Conservation (phyloP, 2,888 invertebrate species). For the Rhingia rostrata region DNA sequence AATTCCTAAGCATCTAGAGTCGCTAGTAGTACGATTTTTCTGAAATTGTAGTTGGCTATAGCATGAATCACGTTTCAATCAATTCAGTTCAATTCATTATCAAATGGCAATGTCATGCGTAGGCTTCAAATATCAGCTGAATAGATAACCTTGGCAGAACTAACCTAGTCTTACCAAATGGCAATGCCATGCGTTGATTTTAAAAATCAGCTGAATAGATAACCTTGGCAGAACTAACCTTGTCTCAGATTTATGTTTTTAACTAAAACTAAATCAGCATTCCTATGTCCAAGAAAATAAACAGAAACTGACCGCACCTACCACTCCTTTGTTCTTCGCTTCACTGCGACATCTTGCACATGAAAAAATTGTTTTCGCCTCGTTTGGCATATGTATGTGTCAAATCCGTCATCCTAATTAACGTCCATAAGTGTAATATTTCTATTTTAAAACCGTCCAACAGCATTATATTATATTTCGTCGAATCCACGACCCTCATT, state of each 20-base stretch:
- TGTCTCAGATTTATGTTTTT: background rate
- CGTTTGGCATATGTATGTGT: slow-evolving; percentile 57
- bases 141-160: too few relatives aligned
- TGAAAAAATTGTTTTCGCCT: slow-evolving; percentile 54
- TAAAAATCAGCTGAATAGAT: too few relatives aligned
- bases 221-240: too few relatives aligned
- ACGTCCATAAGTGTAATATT: slow-evolving; percentile 55
- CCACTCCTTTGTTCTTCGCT: slow-evolving; percentile 25
- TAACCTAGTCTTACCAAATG: too few relatives aligned
- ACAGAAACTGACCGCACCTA: slow-evolving; percentile 24
- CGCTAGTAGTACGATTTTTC: too few relatives aligned
- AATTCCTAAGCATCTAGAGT: too few relatives aligned
- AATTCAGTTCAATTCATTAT: too few relatives aligned
- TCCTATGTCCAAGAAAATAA: slow-evolving; percentile 10
- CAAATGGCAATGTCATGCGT: too few relatives aligned
- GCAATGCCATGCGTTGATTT: too few relatives aligned
- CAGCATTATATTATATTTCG: slow-evolving; percentile 8
- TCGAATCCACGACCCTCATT: slow-evolving; percentile 43
- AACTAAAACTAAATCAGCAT: background rate
- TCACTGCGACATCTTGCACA: slow-evolving; percentile 23
- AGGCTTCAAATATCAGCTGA: too few relatives aligned
- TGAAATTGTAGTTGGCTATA: too few relatives aligned
- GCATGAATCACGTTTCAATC: too few relatives aligned
- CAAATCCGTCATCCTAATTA: slow-evolving; percentile 69
- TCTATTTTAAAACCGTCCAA: slow-evolving; percentile 31